These are phyloP conservation scores for Caenorhabditis sinica DNA, from an alignment of 2,888 invertebrate species.

Conservation along the genomic window DNA sequence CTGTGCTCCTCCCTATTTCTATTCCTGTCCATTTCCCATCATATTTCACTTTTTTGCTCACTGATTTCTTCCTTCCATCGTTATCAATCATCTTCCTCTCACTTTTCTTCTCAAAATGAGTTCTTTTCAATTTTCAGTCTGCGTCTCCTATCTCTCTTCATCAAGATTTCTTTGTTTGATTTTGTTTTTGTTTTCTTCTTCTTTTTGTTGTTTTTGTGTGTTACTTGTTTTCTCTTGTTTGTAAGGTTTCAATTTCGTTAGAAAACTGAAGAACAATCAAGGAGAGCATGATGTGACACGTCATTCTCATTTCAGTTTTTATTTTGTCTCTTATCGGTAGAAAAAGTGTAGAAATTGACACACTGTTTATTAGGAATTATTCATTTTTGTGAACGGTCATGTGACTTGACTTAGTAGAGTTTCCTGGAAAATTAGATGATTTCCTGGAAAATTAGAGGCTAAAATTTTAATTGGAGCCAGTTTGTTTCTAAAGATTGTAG, in stretches of 20 bases:
- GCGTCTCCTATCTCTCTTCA: constrained; percentile 3
- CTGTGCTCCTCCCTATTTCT: constrained; percentile 2
- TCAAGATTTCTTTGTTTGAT: background rate
- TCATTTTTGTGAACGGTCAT: background rate
- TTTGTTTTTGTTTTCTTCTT: background rate
- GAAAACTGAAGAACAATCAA: background rate
- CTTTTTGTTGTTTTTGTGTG: background rate
- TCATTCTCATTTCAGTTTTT: background rate
- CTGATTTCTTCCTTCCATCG: constrained; percentile 6
- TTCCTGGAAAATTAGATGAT: background rate
- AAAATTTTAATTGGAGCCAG: too few relatives aligned
- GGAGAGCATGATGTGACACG: background rate
- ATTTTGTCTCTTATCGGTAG: background rate
- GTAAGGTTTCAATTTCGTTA: background rate
- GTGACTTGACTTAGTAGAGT: background rate
- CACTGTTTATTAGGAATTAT: background rate
- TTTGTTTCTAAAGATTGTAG: too few relatives aligned
- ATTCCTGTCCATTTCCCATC: constrained; percentile 21
- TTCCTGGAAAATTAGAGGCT: background rate
- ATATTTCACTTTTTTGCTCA: constrained; percentile 28
- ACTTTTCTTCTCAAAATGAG: background rate
- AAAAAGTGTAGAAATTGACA: background rate
- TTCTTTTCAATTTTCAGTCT: background rate
- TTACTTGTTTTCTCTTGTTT: background rate
- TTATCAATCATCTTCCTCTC: constrained; percentile 36